These are phyloP conservation scores for Petroica traversi DNA, from an alignment of 2,113 vertebrate genomes.

Conservation along the genomic window DNA sequence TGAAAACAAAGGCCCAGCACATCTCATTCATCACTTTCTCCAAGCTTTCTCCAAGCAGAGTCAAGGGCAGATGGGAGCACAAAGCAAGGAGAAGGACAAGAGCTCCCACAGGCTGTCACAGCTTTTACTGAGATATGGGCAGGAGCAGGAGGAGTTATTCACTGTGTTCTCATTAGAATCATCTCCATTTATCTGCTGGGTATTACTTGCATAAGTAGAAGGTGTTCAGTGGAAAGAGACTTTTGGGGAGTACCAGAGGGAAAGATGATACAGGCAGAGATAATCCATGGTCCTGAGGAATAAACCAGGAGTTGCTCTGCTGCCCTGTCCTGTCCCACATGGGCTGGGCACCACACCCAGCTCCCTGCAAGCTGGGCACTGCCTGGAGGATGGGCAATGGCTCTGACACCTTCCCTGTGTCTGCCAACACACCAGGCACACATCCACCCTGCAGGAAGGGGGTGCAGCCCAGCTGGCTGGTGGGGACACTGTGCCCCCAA, in stretches of 20 bases:
- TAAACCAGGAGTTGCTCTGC: background rate
- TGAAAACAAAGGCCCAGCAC: background rate
- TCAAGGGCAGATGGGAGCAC: background rate
- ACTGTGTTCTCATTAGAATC: background rate
- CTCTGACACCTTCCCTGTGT: background rate
- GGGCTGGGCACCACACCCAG: background rate
- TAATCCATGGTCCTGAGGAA: fast-evolving
- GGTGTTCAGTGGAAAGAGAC: background rate
- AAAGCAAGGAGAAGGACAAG: background rate
- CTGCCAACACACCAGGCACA: background rate
- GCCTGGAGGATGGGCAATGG: background rate
- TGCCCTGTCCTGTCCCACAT: background rate
- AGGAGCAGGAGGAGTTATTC: background rate
- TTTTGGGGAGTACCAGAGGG: background rate
- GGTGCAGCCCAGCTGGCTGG: background rate
- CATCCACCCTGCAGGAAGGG: background rate
- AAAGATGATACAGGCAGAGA: background rate
- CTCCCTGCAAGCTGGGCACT: background rate
- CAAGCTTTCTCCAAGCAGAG: background rate
- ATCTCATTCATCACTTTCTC: background rate
- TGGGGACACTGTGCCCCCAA: background rate
- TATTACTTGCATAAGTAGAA: background rate
- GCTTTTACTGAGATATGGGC: background rate
- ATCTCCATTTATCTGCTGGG: background rate
- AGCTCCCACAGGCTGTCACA: background rate